Percentiles rank a stretch among this genome's conserved stretches.
Evolutionary conservation across 2,888 invertebrate species (phyloP).

Genomic region (Drosophila eohydei): DNA sequence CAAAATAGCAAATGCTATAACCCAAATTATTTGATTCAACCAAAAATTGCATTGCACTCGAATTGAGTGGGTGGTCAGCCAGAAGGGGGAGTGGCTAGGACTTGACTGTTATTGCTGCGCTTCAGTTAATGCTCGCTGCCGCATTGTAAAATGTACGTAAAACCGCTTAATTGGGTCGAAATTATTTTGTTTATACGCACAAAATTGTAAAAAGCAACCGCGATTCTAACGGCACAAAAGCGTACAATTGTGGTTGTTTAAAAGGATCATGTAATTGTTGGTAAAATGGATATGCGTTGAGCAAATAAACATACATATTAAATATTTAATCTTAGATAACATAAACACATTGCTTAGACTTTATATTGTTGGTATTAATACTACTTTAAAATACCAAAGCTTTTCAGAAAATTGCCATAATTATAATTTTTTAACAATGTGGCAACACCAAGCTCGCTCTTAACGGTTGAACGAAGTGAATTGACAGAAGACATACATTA

Average conservation of each 20-base stretch:
- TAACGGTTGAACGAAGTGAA: neutral
- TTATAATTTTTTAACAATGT: neutral
- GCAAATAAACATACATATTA: conserved; percentile 4
- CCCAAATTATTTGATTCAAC: conserved; percentile 70
- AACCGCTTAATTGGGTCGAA: conserved; percentile 72
- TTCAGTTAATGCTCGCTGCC: conserved; percentile 48
- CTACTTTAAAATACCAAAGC: neutral
- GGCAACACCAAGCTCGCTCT: neutral
- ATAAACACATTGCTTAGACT: neutral
- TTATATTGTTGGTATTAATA: conserved; percentile 1
- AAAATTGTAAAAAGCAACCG: conserved; percentile 49
- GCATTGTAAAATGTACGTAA: conserved; percentile 60
- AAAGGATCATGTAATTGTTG: conserved; percentile 38
- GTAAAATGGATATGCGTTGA: neutral
- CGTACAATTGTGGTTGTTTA: conserved; percentile 48
- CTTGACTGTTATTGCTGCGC: conserved; percentile 19
- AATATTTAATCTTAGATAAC: neutral
- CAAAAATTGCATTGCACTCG: conserved; percentile 62
- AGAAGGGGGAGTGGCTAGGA: neutral
- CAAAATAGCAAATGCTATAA: conserved; percentile 44
- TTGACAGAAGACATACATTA: neutral
- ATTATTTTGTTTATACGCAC: conserved; percentile 68
- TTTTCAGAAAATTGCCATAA: neutral
- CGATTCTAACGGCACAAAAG: conserved; percentile 56
- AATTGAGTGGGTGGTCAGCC: conserved; percentile 38